These are phyloP conservation scores for Mesorhabditis spiculigera DNA, from an alignment of 2,888 invertebrate genomes.

Conservation along the genomic window DNA sequence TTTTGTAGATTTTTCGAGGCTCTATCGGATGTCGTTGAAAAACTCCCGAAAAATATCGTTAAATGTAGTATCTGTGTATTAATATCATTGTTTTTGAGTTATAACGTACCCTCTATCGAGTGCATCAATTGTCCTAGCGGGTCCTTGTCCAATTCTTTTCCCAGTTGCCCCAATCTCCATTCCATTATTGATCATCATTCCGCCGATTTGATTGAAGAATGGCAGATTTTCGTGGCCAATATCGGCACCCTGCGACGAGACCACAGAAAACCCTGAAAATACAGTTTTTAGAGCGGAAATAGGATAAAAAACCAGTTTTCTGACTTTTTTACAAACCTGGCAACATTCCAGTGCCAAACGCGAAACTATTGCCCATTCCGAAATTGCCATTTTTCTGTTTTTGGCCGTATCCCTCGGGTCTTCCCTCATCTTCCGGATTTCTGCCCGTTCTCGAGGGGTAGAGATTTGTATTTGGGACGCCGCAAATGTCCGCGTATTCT, in stretches of 20 bases:
- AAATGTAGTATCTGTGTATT: no score
- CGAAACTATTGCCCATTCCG: conserved; percentile 43
- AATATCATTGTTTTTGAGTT: no score
- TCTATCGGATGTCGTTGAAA: conserved; percentile 10
- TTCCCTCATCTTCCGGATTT: conserved; percentile 29
- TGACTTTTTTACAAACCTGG: conserved; percentile 28
- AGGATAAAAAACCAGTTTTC: neutral
- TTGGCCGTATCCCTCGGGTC: conserved; percentile 51
- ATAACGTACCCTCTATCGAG: conserved; percentile 29
- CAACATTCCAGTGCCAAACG: conserved; percentile 44
- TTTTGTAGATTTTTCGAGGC: conserved; percentile 19
- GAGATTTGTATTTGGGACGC: conserved; percentile 46
- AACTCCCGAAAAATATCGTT: neutral
- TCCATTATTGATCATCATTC: conserved; percentile 49
- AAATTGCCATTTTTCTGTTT: conserved; percentile 52
- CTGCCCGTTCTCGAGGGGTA: conserved; percentile 31
- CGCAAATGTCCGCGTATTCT: conserved; percentile 46
- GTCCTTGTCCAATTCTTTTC: conserved; percentile 40
- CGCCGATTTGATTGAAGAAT: conserved; percentile 45
- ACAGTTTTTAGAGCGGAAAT: neutral
- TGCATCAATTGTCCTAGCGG: conserved; percentile 40
- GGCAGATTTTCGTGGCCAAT: conserved; percentile 40
- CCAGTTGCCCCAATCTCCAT: conserved; percentile 44
- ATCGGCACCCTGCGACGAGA: conserved; percentile 36
- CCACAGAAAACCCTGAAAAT: conserved; percentile 26